These are phyloP conservation scores for Hedya salicella DNA, from an alignment of 2,888 invertebrate genomes.

Conservation along the genomic window DNA sequence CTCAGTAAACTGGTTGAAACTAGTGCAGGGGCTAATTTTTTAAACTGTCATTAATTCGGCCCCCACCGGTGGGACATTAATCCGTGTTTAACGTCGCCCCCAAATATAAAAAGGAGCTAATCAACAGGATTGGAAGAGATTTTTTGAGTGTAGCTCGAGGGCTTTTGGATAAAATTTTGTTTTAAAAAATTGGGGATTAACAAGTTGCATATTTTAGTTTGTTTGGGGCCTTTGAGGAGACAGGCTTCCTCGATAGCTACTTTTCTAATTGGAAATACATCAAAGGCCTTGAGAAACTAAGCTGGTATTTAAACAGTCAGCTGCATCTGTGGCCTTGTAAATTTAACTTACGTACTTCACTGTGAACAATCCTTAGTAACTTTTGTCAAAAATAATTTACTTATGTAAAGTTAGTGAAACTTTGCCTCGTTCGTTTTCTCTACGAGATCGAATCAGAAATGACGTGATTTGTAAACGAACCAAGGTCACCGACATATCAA, in stretches of 20 bases:
- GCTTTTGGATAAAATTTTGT: slow-evolving; percentile 45
- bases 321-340: no score
- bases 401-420: no score
- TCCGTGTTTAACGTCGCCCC: slow-evolving; percentile 81
- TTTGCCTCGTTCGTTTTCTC: no score
- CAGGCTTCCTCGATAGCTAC: neutral
- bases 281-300: no score
- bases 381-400: no score
- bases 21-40: slow-evolving; percentile 65
- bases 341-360: no score
- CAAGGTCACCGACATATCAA: no score
- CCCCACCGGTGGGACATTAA: slow-evolving; percentile 71
- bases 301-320: no score
- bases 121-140: slow-evolving; percentile 78
- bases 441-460: no score
- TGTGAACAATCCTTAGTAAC: no score
- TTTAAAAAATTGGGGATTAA: slow-evolving; percentile 28
- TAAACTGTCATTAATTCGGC: slow-evolving; percentile 79
- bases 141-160: slow-evolving; percentile 58
- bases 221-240: neutral
- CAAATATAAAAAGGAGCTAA: slow-evolving; percentile 77
- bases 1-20: slow-evolving; percentile 55
- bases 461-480: no score
- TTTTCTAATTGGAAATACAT: neutral
- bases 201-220: slow-evolving; percentile 36